Base-by-base conservation (phyloP, 2,797 vertebrate species). In the Gymnocypris eckloni region DNA sequence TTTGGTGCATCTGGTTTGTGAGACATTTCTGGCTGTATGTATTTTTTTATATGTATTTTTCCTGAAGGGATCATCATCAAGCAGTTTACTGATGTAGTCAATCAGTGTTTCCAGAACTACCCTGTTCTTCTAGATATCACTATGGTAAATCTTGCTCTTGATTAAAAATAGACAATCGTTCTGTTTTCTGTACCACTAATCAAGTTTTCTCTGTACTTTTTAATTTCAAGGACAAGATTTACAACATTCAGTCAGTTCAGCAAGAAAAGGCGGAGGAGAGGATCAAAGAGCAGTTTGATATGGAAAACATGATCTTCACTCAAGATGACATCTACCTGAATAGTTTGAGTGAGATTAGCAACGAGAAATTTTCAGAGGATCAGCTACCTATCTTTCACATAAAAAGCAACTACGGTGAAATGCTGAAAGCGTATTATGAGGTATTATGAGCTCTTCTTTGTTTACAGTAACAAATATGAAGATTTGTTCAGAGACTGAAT, bases 301-400 rank as follows among this genome's bases (percentile, higher is more conserved):
- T 96, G 93, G 96, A 96, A 88, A 89, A 89, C 66, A 87, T 94
- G 0, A 81, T 96, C 33, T 96, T 93, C 89, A 96, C 94, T 87
- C 96, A 96, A 83, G 96, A 96, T 75, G 13, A 85, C 0, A 22
- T 91, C 95, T 2, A 5, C 67, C 4, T 20, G n/a, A 90, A 69
- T 71, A 13, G 20, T 28, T 39, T 4, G 8, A 8, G 92, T 93
- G 5, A 92, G 92, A 87, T 1, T 86, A 11, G 8, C 1, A 0
- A 33, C n/a, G 45, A 79, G 6, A 56, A 6, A 4, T 61, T n/a
- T 50, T 61, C 80, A 75, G 83, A 85, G 16, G 79, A 84, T 0
- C 45, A 84, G 64, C 76, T 67, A 37, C 64, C 75, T 20, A 6
- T 45, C 1, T 64, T 86, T 8, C 83, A 87, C 83, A 59, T 5